A percentile compares a stretch with the other conserved stretches of the same genome.
phyloP scores from a whole-genome alignment of 2,113 vertebrate genomes.

The Etheostoma cragini region DNA sequence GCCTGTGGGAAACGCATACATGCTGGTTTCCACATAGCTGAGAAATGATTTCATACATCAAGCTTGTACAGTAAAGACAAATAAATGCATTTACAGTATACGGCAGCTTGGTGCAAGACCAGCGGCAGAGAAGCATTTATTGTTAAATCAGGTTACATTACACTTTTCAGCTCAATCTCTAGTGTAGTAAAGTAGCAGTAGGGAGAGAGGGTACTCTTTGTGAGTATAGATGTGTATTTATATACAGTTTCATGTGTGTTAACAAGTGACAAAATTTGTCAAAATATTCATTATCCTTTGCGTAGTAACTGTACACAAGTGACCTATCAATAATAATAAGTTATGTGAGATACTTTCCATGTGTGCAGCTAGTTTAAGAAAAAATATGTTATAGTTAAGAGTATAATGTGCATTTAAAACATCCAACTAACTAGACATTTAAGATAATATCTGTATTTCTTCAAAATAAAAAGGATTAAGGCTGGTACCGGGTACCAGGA shows the following conservation, averaged over 20 bases:
- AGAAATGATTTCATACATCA: constrained; percentile 76
- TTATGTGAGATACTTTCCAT: not conserved
- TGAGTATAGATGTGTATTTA: not conserved
- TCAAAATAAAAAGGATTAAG: not conserved
- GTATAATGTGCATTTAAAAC: not conserved
- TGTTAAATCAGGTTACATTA: constrained; percentile 21
- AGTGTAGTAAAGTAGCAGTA: constrained; percentile 7
- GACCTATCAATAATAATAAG: not conserved
- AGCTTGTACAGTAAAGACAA: constrained; percentile 50
- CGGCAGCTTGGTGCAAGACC: constrained; percentile 31
- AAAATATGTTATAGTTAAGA: not conserved
- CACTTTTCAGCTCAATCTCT: constrained; percentile 1
- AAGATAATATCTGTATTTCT: not conserved
- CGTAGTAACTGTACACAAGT: not conserved
- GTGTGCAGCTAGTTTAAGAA: not conserved
- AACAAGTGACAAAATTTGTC: not conserved
- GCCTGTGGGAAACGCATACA: constrained; percentile 68
- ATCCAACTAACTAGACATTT: not conserved
- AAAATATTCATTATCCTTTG: not conserved
- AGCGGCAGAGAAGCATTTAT: not conserved
- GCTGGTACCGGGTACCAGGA: not conserved
- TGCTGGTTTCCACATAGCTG: constrained; percentile 69
- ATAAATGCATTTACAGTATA: constrained; percentile 57
- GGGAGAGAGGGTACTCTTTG: not conserved
- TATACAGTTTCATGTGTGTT: not conserved